A percentile compares a stretch with the other conserved stretches of the same genome.
Evolutionary conservation across 2,113 vertebrate species (phyloP).

Genomic region (Solenodon paradoxus): DNA sequence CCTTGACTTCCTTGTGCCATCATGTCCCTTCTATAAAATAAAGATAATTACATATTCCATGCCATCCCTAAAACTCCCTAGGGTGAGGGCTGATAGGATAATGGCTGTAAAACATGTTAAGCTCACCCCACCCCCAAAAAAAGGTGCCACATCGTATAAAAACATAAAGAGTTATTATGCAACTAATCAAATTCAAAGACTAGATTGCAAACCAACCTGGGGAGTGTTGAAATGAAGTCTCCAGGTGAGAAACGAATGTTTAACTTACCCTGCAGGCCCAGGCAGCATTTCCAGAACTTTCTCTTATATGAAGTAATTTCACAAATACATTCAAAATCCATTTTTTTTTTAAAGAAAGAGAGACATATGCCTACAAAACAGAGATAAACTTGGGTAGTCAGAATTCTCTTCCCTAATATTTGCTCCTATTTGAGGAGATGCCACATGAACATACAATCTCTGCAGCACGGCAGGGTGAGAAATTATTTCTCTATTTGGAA

Average conservation of each 20-base stretch:
- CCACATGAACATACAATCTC: not conserved
- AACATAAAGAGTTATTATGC: constrained; percentile 46
- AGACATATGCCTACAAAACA: not conserved
- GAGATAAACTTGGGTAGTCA: not conserved
- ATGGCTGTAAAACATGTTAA: constrained; percentile 16
- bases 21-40: not conserved
- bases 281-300: constrained; percentile 28
- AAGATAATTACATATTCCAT: not conserved
- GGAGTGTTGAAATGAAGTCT: constrained; percentile 42
- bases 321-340: constrained; percentile 36
- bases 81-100: constrained; percentile 44
- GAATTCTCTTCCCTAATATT: not conserved
- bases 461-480: not conserved
- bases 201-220: constrained; percentile 15
- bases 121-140: constrained; percentile 58
- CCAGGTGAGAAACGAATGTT: not conserved
- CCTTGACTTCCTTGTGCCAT: constrained; percentile 7
- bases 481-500: not conserved
- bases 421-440: not conserved
- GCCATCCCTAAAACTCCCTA: not conserved
- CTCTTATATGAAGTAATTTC: not conserved
- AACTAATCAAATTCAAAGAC: constrained; percentile 48
- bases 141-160: constrained; percentile 23
- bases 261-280: not conserved
- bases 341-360: not conserved